These are phyloP conservation scores for Urocitellus parryii DNA, from an alignment of 2,113 vertebrate species.

Conservation along the genomic window DNA sequence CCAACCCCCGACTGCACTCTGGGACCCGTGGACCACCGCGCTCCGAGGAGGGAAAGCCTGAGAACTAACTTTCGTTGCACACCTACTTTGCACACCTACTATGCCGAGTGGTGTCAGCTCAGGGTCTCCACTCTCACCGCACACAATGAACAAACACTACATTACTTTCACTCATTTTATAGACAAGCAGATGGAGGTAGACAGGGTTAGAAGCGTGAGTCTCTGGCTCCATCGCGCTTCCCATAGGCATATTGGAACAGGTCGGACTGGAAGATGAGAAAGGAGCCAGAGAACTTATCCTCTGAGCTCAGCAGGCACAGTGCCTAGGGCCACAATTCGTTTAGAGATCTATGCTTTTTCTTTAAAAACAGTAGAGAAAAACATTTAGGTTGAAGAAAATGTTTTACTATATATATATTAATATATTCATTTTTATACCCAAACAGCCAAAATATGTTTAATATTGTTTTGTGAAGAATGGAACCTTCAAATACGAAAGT, in stretches of 20 bases:
- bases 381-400: conserved; percentile 32
- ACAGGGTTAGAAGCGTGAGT: background rate
- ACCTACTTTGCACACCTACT: conserved; percentile 34
- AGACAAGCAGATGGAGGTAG: background rate
- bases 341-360: background rate
- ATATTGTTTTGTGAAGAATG: conserved; percentile 13
- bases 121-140: background rate
- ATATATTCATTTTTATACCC: background rate
- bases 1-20: background rate
- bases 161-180: background rate
- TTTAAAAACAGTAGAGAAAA: conserved; percentile 25
- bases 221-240: background rate
- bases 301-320: background rate
- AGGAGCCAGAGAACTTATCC: background rate
- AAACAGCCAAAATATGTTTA: background rate
- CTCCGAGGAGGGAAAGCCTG: background rate
- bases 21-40: background rate
- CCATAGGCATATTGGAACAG: background rate
- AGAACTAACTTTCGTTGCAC: conserved; percentile 50
- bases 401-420: background rate
- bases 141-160: background rate
- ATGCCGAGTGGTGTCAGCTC: background rate
- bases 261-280: background rate
- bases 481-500: background rate
- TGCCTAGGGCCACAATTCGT: background rate